Evolutionary conservation across 30 jellyfish, hydroid and myxozoan genomes (phyloP), one percentile per base, ranked within the genome.

Genomic region (Aurelia aurita): DNA sequence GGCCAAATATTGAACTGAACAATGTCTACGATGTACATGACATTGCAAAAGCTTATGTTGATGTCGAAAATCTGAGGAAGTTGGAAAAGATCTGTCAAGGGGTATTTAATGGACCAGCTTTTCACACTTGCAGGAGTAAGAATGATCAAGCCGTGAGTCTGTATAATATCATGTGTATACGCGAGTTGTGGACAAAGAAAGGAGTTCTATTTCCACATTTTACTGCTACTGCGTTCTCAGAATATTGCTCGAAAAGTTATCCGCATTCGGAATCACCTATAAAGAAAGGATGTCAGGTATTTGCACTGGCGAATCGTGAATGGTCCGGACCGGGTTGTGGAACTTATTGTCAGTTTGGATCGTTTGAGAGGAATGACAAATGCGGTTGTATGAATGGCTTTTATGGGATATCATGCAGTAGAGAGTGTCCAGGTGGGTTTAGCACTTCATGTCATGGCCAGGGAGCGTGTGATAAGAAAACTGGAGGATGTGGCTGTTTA

Each of bases 401-500:
- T 79, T 73, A 55, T 34, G 93, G 93, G 2, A 28, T 19, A 18
- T 11, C 82, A 23, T 84, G 93, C 27, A 53, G 28, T n/a, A 10
- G 26, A 34, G 82, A 71, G 20, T 84, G 93, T 25, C 82, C 87
- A 2, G 93, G 93, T 2, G 93, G 93, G 1, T 84, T 60, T 20
- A 21, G 11, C 8, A 84, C 27, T 23, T 61, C 93, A 11, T 84
- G 93, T 44, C 72, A 58, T 60, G 93, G 93, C 3, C 61, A 84
- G 22, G 85, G 87, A 19, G 51, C 27, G 11, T 84, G 93, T 61
- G 44, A 84, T 46, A 72, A 72, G 60, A 28, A 47, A 61, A 59
- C 32, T 23, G 93, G 93, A 25, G 53, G 45, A 13, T 84, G 93
- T 64, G 66, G 25, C 58, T 84, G 93, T 47, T 58, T 54, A 31